Evolutionary conservation across 2,113 vertebrate genomes (phyloP).

Genomic region (Albula goreensis): DNA sequence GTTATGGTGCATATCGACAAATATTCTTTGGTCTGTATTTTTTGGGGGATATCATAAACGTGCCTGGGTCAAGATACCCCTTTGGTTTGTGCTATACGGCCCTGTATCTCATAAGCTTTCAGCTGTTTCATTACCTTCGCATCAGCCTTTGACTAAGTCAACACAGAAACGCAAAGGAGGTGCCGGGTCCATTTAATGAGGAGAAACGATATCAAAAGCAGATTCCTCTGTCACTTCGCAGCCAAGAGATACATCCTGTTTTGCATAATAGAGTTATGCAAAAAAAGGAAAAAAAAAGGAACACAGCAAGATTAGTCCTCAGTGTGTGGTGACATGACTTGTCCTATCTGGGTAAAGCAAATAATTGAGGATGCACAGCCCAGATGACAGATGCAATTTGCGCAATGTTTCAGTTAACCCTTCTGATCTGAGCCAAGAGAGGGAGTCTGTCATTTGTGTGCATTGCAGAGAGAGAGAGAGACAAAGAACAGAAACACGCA

Average conservation of each 20-base stretch:
- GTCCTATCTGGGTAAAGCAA: background rate
- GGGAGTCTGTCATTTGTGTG: background rate
- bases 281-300: background rate
- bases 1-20: too few relatives aligned
- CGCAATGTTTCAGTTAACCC: background rate
- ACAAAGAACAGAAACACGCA: background rate
- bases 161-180: background rate
- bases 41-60: too few relatives aligned
- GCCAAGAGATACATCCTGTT: background rate
- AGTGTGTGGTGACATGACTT: background rate
- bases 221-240: background rate
- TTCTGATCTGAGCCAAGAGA: background rate
- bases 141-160: background rate
- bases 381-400: background rate
- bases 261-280: background rate
- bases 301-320: background rate
- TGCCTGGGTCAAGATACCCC: too few relatives aligned
- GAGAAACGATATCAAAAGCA: background rate
- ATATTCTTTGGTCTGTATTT: too few relatives aligned
- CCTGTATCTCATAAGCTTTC: background rate
- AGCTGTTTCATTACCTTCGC: background rate
- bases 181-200: background rate
- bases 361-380: background rate
- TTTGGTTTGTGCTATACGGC: too few relatives aligned
- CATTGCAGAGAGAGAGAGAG: background rate